Conservation (phyloP, 1,140 invertebrate genomes). For the Dermatophagoides farinae region DNA sequence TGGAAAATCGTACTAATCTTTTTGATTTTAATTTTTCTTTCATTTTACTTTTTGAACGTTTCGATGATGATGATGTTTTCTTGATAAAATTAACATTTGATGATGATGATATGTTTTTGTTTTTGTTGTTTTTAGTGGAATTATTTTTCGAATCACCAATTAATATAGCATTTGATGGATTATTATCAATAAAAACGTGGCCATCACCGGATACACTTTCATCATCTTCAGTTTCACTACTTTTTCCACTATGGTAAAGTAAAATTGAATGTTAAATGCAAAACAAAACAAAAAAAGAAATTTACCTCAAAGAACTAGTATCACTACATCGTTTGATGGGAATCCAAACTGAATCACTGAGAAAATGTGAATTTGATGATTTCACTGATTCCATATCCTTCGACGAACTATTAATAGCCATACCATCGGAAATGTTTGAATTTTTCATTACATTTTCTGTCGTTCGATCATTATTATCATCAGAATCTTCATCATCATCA, state of each 20-base stretch:
- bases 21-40: not conserved
- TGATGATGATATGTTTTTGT: no score
- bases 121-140: no score
- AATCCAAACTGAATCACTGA: conserved; percentile 61
- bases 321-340: conserved; percentile 52
- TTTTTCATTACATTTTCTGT: no score
- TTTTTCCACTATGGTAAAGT: not conserved
- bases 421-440: not conserved
- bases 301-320: conserved; percentile 7
- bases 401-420: not conserved
- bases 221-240: conserved; percentile 4
- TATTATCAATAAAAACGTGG: not conserved
- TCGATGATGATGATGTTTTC: not conserved
- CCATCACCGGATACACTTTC: not conserved
- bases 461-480: not conserved
- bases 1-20: conserved; percentile 49
- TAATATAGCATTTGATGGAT: no score
- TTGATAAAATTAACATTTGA: conserved; percentile 1
- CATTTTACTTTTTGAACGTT: not conserved
- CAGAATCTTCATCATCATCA: not conserved
- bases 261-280: not conserved
- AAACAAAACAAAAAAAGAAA: not conserved
- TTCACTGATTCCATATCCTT: not conserved
- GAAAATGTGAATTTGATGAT: conserved; percentile 19
- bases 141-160: no score